Base-by-base conservation (phyloP, 37 sponge, comb jelly and placozoan genomes). In the Aphrocallistes beatrix region DNA sequence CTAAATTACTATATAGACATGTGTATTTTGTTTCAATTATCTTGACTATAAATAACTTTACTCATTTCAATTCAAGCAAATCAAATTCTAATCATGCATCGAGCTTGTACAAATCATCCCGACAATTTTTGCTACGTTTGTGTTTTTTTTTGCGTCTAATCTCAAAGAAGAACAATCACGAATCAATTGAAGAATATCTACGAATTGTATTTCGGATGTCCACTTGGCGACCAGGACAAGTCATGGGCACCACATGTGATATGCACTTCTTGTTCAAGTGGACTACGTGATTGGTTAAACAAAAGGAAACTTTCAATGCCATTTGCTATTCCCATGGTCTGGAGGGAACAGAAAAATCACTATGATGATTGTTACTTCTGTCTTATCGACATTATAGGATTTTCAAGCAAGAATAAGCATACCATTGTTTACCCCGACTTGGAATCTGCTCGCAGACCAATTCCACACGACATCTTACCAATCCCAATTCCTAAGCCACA, bases 281-380 rank as follows among this genome's bases (percentile, higher is more conserved):
- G 39, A 23, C 23, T 82, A 37, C 37, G 45, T 6, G 6, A 82
- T 23, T 82, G 83, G 83, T 25, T 23, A 16, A 82, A 82, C 9
- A 23, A 37, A 23, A 23, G 8, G 6, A 6, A 37, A 82, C 13
- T 23, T 8, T 37, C 39, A 25, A 37, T 40, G 39, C 37, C 28
- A 23, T 82, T 82, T 82, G 83, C 8, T 23, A 17, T 82, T 40
- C 75, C 75, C 6, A 60, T 60, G 75, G n/a, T 60, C 25, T 60
- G 75, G 75, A 60, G 75, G n/a, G 75, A 82, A 37, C 83, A 19
- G 21, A 23, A 82, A 82, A 17, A 82, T 82, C 83, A 82, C 21
- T 6, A 23, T 21, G 23, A 3, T 23, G 83, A 82, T 82, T 82
- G 83, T 17, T 82, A 82, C 45, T 82, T 82, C 23, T 82, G 83